phyloP scores from a whole-genome alignment of 2,113 vertebrate species.

The Macquaria ambigua region DNA sequence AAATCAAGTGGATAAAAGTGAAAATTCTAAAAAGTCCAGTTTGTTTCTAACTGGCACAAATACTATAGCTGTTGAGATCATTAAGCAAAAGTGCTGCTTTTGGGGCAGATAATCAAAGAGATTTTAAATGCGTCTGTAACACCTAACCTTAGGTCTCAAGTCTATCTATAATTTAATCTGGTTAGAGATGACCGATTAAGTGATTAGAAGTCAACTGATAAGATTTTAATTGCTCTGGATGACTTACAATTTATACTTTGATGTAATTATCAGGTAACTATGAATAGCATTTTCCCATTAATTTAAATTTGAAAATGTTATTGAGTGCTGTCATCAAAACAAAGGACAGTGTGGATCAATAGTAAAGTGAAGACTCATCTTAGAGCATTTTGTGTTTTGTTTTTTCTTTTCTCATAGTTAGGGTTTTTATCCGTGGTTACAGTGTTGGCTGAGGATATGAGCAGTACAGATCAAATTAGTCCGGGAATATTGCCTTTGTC shows the following conservation, averaged over 20 bases:
- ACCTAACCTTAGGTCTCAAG: too few relatives aligned
- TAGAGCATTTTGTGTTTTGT: too few relatives aligned
- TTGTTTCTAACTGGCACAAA: neutral
- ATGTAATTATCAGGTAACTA: neutral
- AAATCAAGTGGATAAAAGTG: neutral
- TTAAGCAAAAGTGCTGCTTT: too few relatives aligned
- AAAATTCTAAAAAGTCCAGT: too few relatives aligned
- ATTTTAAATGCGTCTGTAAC: too few relatives aligned
- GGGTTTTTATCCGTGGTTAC: constrained; percentile 86
- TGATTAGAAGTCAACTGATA: too few relatives aligned
- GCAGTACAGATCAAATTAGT: constrained; percentile 61
- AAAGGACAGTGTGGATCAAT: neutral
- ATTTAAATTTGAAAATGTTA: neutral
- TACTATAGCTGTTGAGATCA: too few relatives aligned
- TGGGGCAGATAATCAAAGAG: too few relatives aligned
- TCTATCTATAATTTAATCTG: too few relatives aligned
- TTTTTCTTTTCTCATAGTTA: neutral
- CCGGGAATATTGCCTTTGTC: constrained; percentile 70
- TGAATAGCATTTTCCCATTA: neutral
- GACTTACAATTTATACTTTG: neutral
- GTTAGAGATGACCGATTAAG: too few relatives aligned
- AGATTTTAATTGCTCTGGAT: neutral
- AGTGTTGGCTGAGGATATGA: constrained; percentile 72
- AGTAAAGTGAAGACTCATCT: neutral
- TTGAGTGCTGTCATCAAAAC: too few relatives aligned